phyloP scores from a whole-genome alignment of 2,113 vertebrate genomes.

The Scomber japonicus region DNA sequence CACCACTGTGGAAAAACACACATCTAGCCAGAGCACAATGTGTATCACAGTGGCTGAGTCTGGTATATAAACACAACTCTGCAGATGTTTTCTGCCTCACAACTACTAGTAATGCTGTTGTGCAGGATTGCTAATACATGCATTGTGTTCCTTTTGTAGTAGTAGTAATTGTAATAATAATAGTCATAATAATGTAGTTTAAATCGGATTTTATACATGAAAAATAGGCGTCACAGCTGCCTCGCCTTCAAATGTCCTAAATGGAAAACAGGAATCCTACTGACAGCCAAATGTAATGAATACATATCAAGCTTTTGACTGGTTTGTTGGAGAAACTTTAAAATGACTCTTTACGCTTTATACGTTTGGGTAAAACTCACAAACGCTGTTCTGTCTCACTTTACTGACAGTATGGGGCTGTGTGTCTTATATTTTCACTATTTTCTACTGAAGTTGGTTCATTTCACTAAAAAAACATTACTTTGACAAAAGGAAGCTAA shows the following conservation, averaged over 20 bases:
- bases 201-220: too few species aligned
- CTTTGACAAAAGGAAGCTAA: neutral
- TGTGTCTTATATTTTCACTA: too few species aligned
- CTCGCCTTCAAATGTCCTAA: too few species aligned
- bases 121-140: neutral
- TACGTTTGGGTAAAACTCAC: too few species aligned
- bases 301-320: too few species aligned
- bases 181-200: neutral
- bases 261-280: too few species aligned
- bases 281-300: too few species aligned
- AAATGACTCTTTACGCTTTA: too few species aligned
- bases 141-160: neutral
- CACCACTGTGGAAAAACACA: neutral
- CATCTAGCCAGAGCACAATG: neutral
- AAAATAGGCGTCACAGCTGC: too few species aligned
- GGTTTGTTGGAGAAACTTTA: too few species aligned
- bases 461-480: neutral
- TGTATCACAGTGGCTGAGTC: neutral
- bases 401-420: too few species aligned
- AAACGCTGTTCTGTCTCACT: too few species aligned
- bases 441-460: neutral
- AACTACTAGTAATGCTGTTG: neutral
- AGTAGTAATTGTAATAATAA: neutral
- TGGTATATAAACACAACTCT: constrained; percentile 2
- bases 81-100: neutral